These are phyloP conservation scores for Drosophila takahashii DNA, from an alignment of 1,140 invertebrate species.

Conservation along the genomic window DNA sequence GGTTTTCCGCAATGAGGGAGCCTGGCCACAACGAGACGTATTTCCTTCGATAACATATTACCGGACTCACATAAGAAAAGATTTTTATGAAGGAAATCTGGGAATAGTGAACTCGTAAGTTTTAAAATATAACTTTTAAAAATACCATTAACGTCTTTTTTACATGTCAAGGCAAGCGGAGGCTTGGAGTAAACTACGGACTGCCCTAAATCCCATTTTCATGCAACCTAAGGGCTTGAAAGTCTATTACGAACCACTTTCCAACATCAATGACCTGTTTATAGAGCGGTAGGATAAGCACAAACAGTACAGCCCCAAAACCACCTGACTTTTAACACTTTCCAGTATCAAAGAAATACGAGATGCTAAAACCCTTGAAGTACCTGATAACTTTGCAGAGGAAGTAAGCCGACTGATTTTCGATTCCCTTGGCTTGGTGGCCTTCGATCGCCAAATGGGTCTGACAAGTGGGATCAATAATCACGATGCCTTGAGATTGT, in stretches of 20 bases:
- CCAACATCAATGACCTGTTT: constrained; percentile 69
- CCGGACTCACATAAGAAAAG: constrained; percentile 17
- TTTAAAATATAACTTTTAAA: accelerated
- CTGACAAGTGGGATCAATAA: constrained; percentile 54
- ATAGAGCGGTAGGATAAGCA: constrained; percentile 55
- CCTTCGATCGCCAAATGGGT: constrained; percentile 88
- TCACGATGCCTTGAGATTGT: constrained; percentile 20
- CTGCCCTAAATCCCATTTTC: constrained; percentile 66
- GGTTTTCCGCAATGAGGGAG: constrained; percentile 69
- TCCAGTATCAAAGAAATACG: constrained; percentile 81
- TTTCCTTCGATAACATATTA: constrained; percentile 57
- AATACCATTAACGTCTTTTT: accelerated
- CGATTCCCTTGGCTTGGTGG: constrained; percentile 89
- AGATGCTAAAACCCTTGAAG: constrained; percentile 85
- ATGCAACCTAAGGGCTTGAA: constrained; percentile 64
- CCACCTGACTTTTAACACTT: not conserved
- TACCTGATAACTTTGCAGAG: constrained; percentile 87
- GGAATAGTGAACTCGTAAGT: constrained; percentile 14
- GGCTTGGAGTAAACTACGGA: constrained; percentile 17
- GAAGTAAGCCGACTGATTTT: constrained; percentile 89
- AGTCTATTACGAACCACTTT: constrained; percentile 64
- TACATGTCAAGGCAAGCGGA: not conserved
- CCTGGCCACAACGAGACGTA: constrained; percentile 64
- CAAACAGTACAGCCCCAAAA: not conserved
- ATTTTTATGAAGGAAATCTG: constrained; percentile 13